Percentiles rank a stretch among this genome's conserved stretches.
These are phyloP conservation scores for Drosophila sulfurigaster DNA, from an alignment of 1,140 invertebrate species.

Conservation along the genomic window DNA sequence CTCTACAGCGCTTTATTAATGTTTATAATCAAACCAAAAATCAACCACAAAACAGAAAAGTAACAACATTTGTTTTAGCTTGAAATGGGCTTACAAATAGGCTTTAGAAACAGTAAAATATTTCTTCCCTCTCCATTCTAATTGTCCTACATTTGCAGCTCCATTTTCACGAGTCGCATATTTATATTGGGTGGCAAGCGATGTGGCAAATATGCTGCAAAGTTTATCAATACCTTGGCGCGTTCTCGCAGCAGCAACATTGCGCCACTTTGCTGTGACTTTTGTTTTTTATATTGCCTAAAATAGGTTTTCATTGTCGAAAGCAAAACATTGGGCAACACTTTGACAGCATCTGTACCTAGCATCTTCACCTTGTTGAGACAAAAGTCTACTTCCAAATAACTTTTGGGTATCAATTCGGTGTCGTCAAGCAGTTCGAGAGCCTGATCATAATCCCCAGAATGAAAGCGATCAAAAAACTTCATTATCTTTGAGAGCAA, in stretches of 20 bases:
- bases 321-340: slow-evolving; percentile 9
- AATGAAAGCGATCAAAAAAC: slow-evolving; percentile 6
- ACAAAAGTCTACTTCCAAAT: not conserved
- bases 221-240: slow-evolving; percentile 8
- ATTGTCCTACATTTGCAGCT: slow-evolving; percentile 1
- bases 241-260: not conserved
- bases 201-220: not conserved
- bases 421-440: not conserved
- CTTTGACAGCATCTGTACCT: not conserved
- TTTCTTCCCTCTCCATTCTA: not conserved
- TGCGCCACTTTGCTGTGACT: too few species aligned
- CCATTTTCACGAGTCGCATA: not conserved
- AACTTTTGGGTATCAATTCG: not conserved
- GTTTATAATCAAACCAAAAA: slow-evolving; percentile 5
- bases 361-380: not conserved
- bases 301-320: not conserved
- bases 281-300: not conserved
- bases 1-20: slow-evolving; percentile 20
- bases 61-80: not conserved
- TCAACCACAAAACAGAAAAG: too few species aligned
- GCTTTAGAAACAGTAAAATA: not conserved
- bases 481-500: not conserved
- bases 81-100: not conserved
- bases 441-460: not conserved
- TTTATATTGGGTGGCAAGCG: slow-evolving; percentile 1